Evolutionary conservation across 1,140 invertebrate species (phyloP).

Genomic region (Temnothorax curvispinosus): DNA sequence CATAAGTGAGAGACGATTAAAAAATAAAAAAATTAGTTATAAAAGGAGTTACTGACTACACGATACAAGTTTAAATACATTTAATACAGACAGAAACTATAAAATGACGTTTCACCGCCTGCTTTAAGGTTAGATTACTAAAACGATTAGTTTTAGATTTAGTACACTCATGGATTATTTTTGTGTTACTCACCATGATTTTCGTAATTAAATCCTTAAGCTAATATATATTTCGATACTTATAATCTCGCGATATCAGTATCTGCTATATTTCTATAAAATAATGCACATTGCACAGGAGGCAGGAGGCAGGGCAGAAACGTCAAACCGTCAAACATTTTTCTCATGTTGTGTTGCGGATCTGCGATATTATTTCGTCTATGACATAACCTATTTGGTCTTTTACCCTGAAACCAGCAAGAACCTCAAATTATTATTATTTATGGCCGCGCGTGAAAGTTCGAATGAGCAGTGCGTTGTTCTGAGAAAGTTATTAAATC

Average conservation of each 20-base stretch:
- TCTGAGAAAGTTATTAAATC: background rate
- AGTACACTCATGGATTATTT: background rate
- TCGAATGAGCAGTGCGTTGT: conserved; percentile 24
- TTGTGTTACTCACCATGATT: conserved; percentile 64
- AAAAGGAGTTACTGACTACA: background rate
- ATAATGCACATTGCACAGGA: background rate
- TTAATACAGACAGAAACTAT: background rate
- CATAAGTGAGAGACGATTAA: background rate
- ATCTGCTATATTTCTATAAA: conserved; percentile 30
- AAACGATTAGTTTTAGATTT: background rate
- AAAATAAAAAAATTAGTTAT: background rate
- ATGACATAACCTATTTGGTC: background rate
- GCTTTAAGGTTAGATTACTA: conserved; percentile 50
- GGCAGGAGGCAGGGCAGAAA: background rate
- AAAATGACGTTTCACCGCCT: background rate
- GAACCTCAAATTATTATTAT: background rate
- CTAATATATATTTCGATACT: conserved; percentile 32
- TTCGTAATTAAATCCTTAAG: conserved; percentile 44
- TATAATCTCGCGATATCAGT: conserved; percentile 32
- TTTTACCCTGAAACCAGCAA: background rate
- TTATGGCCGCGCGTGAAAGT: conserved; percentile 15
- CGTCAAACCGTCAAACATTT: no score
- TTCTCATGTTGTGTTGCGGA: background rate
- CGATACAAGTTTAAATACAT: background rate
- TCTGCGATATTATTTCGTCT: background rate